These are phyloP conservation scores for Pygathrix nemaeus DNA, from an alignment of 2,113 vertebrate genomes.

Conservation along the genomic window DNA sequence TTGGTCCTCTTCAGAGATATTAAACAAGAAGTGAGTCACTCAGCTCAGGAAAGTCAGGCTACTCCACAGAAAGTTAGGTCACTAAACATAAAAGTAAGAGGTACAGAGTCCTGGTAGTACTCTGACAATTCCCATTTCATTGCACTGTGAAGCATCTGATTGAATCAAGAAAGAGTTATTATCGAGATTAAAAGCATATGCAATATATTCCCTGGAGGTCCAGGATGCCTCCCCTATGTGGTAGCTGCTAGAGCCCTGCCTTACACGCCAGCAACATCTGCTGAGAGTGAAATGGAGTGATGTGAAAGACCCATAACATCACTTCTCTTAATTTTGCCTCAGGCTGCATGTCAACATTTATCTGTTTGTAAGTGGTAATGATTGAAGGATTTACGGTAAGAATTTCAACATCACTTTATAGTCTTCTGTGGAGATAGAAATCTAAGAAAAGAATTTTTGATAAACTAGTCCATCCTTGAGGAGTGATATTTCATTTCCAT, in stretches of 20 bases:
- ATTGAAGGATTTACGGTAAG: constrained; percentile 17
- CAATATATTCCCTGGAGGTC: background rate
- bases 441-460: background rate
- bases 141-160: background rate
- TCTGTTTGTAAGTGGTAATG: background rate
- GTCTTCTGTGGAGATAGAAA: background rate
- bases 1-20: background rate
- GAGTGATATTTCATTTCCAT: constrained; percentile 44
- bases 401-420: background rate
- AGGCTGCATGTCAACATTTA: background rate
- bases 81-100: background rate
- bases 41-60: background rate
- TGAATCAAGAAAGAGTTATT: background rate
- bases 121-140: background rate
- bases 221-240: fast-evolving
- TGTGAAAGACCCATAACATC: background rate
- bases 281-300: background rate
- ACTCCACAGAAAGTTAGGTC: background rate
- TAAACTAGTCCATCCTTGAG: background rate
- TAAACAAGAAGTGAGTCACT: background rate
- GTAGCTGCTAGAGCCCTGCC: background rate
- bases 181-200: background rate
- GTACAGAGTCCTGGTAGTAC: fast-evolving
- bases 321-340: background rate
- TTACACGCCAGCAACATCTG: background rate